Evolutionary conservation across 2,797 vertebrate species (phyloP).

Genomic region (Iguana delicatissima): DNA sequence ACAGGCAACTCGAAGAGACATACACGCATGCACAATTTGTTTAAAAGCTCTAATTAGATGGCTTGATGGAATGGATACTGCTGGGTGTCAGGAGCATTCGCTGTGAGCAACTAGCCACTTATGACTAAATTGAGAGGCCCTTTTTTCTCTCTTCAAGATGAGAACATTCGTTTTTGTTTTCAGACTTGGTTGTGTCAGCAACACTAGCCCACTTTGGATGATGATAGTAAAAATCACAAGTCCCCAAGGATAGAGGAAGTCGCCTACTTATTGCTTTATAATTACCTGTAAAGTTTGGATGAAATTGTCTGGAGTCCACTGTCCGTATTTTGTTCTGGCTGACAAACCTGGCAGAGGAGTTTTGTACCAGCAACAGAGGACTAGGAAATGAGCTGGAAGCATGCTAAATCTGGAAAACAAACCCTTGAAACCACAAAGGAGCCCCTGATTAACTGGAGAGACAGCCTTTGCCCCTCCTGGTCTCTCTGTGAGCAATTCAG

Average conservation of each 20-base stretch:
- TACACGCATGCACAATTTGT: too few relatives aligned
- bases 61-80: slow-evolving; percentile 19
- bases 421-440: slow-evolving; percentile 56
- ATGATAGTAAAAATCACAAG: slow-evolving; percentile 52
- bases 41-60: background rate
- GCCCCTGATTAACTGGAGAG: slow-evolving; percentile 63
- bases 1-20: too few relatives aligned
- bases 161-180: slow-evolving; percentile 68
- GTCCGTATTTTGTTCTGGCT: slow-evolving; percentile 67
- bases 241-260: slow-evolving; percentile 68
- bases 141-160: slow-evolving; percentile 29
- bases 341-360: slow-evolving; percentile 66
- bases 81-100: slow-evolving; percentile 35
- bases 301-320: slow-evolving; percentile 32
- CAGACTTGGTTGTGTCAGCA: slow-evolving; percentile 52
- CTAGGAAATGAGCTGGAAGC: slow-evolving; percentile 64
- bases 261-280: slow-evolving; percentile 68
- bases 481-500: slow-evolving; percentile 48
- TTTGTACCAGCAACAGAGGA: slow-evolving; percentile 62
- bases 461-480: background rate
- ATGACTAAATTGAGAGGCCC: slow-evolving; percentile 39
- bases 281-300: slow-evolving; percentile 74
- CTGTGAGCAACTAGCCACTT: background rate
- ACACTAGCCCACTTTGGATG: slow-evolving; percentile 59
- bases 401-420: slow-evolving; percentile 60